phyloP scores from a whole-genome alignment of 2,888 invertebrate genomes.

The Zygothrica quintamaculata region DNA sequence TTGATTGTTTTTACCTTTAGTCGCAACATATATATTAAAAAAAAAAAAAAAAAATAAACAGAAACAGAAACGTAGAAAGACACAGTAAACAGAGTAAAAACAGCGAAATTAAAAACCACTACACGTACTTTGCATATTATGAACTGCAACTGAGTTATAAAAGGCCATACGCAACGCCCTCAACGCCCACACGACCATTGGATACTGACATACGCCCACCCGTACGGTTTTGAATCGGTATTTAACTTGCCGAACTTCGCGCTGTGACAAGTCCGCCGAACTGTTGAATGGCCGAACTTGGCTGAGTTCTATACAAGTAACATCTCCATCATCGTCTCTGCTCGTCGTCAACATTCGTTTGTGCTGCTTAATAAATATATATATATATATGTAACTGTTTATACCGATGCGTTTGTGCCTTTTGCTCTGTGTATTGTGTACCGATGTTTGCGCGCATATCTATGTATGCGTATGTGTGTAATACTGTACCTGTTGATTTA shows the following conservation, averaged over 20 bases:
- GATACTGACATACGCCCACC: slow-evolving; percentile 33
- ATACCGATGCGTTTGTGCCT: slow-evolving; percentile 1
- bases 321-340: slow-evolving; percentile 21
- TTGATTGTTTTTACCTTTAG: slow-evolving; percentile 18
- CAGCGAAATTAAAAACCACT: too few species aligned
- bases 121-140: not conserved
- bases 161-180: not conserved
- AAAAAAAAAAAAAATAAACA: slow-evolving; percentile 1
- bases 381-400: slow-evolving; percentile 3
- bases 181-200: slow-evolving; percentile 50
- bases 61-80: not conserved
- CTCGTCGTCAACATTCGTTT: slow-evolving; percentile 30
- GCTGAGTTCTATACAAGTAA: too few species aligned
- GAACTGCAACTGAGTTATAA: not conserved
- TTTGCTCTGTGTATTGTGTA: slow-evolving; percentile 13
- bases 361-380: slow-evolving; percentile 5
- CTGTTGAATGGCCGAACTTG: too few species aligned
- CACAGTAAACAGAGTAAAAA: too few species aligned
- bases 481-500: slow-evolving; percentile 72
- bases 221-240: slow-evolving; percentile 8
- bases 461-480: slow-evolving; percentile 3
- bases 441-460: slow-evolving; percentile 1
- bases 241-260: slow-evolving; percentile 45
- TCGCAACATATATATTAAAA: too few species aligned
- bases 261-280: too few species aligned